phyloP scores from a whole-genome alignment of 1,140 invertebrate genomes.

The Chionoecetes opilio region DNA sequence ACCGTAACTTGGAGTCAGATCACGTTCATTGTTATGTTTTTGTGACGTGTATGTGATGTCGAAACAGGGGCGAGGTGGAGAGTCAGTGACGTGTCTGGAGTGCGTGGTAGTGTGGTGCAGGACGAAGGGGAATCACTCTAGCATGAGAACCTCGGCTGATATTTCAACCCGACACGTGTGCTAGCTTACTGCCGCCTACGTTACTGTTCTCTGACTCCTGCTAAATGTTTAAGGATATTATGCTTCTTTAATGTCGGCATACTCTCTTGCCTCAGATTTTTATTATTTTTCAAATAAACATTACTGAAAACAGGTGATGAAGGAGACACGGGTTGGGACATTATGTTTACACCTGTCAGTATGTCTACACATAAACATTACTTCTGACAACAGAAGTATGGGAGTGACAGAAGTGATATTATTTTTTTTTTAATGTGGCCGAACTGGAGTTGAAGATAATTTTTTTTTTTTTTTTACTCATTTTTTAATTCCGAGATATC shows the following conservation, averaged over 20 bases:
- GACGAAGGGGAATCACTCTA: not conserved
- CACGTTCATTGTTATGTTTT: not conserved
- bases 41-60: too few species aligned
- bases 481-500: not conserved
- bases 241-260: not conserved
- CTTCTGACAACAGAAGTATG: not conserved
- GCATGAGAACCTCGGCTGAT: not conserved
- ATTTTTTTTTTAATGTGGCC: too few species aligned
- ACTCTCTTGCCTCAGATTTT: not conserved
- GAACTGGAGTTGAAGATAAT: too few species aligned
- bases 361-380: too few species aligned
- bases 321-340: too few species aligned
- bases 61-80: too few species aligned
- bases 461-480: not conserved
- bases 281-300: not conserved
- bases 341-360: too few species aligned
- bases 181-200: not conserved
- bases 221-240: not conserved
- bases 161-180: constrained; percentile 1
- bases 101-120: too few species aligned
- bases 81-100: too few species aligned
- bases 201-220: not conserved
- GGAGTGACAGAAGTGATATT: too few species aligned
- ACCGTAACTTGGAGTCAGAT: not conserved
- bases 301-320: too few species aligned